Conservation (phyloP, 2,888 invertebrate species). For the Choristoneura rosaceana region DNA sequence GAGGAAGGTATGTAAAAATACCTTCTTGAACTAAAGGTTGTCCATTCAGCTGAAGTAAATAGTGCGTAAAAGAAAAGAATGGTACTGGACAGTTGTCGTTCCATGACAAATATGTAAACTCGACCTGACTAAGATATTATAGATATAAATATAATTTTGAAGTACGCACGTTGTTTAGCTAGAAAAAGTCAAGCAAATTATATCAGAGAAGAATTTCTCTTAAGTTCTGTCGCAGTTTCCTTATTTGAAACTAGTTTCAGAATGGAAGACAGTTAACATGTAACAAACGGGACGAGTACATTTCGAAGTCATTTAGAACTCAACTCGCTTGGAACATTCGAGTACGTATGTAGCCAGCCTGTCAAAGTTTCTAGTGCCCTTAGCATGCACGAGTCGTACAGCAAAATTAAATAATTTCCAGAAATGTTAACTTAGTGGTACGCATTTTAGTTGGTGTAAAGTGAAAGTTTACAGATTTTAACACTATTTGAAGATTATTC, state of each 20-base stretch:
- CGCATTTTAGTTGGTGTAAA: background rate
- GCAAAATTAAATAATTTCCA: conserved; percentile 8
- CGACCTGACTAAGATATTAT: background rate
- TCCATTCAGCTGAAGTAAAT: conserved; percentile 18
- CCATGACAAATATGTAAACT: background rate
- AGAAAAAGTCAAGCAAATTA: conserved; percentile 2
- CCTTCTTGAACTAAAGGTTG: conserved; percentile 26
- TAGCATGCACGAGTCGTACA: conserved; percentile 34
- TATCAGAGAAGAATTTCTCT: background rate
- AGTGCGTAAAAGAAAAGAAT: conserved; percentile 9
- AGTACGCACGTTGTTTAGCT: background rate
- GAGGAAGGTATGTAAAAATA: conserved; percentile 42
- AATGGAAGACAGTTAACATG: conserved; percentile 58
- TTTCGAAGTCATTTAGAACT: conserved; percentile 62
- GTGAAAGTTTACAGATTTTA: background rate
- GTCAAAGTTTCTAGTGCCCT: conserved; percentile 30
- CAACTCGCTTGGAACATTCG: conserved; percentile 49
- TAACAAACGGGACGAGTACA: conserved; percentile 56
- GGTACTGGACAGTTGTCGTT: background rate
- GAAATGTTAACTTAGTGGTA: background rate
- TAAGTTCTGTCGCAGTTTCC: conserved; percentile 23
- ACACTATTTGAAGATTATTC: background rate
- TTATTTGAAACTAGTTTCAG: conserved; percentile 55
- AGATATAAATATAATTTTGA: background rate
- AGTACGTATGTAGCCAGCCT: conserved; percentile 24